phyloP scores from a whole-genome alignment of 2,888 invertebrate species.

The Acanthosepion esculentum region DNA sequence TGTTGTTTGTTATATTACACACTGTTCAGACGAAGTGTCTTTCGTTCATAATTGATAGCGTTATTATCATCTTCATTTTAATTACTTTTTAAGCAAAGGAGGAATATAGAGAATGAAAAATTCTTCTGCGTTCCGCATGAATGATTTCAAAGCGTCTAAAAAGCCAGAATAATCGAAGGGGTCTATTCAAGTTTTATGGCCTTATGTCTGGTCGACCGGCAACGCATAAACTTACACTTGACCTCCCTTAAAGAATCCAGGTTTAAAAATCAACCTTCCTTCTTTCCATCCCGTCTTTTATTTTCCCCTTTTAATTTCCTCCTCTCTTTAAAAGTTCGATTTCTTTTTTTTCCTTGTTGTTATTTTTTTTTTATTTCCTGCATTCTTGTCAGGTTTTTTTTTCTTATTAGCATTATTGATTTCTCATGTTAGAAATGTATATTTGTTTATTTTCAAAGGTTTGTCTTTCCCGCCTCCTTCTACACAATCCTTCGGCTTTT shows the following conservation, averaged over 20 bases:
- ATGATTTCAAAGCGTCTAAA: background rate
- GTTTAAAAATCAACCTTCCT: background rate
- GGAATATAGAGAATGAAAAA: background rate
- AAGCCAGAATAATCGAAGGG: background rate
- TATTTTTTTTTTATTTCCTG: background rate
- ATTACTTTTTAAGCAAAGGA: background rate
- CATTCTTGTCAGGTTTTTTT: background rate
- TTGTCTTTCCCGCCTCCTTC: background rate
- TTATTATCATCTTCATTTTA: background rate
- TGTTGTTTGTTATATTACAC: background rate
- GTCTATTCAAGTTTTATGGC: background rate
- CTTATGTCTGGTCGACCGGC: background rate
- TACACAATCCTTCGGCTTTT: no score
- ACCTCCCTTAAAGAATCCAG: background rate
- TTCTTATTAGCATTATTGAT: background rate
- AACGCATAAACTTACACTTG: constrained; percentile 1
- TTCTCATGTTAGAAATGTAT: no score
- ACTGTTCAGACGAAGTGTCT: background rate
- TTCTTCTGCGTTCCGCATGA: background rate
- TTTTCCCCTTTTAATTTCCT: no score
- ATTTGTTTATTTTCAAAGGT: no score
- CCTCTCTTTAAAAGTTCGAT: no score
- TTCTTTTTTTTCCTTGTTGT: background rate
- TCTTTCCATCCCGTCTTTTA: background rate
- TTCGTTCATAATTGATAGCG: background rate